Evolutionary conservation across 2,797 vertebrate genomes (phyloP).

Genomic region (Tangara arthus): DNA sequence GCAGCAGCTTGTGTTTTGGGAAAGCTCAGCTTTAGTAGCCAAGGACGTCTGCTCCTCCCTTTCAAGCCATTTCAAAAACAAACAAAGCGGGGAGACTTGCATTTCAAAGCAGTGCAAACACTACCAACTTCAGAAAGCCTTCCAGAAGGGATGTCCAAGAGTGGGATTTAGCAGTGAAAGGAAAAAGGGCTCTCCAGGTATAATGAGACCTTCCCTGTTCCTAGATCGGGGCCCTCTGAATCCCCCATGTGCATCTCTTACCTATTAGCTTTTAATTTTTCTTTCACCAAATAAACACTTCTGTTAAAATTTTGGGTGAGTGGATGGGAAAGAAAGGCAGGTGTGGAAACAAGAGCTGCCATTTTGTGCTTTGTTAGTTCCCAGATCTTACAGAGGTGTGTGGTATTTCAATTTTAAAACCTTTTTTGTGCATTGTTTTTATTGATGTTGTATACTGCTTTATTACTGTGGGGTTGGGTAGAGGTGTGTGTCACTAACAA

Average conservation of each 20-base stretch:
- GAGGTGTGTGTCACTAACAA: neutral
- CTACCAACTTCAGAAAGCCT: constrained; percentile 35
- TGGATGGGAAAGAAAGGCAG: neutral
- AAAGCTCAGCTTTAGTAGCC: constrained; percentile 52
- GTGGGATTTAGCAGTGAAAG: constrained; percentile 59
- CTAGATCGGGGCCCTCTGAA: neutral
- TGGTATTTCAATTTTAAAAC: neutral
- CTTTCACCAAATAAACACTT: constrained; percentile 1
- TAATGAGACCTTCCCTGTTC: constrained; percentile 14
- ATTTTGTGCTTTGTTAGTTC: neutral
- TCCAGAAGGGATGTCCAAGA: neutral
- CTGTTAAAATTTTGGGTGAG: neutral
- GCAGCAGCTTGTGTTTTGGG: constrained; percentile 67
- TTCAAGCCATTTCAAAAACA: constrained; percentile 61
- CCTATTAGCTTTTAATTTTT: constrained; percentile 31
- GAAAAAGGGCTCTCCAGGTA: constrained; percentile 22
- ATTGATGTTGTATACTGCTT: neutral
- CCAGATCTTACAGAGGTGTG: neutral
- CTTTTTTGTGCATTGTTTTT: neutral
- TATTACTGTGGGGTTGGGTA: neutral
- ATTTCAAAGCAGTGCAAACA: constrained; percentile 66
- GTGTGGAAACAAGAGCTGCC: neutral
- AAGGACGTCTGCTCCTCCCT: constrained; percentile 48
- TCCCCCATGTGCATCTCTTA: neutral
- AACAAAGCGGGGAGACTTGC: constrained; percentile 47